Conservation (phyloP, 1,140 invertebrate genomes). For the Temnothorax longispinosus region DNA sequence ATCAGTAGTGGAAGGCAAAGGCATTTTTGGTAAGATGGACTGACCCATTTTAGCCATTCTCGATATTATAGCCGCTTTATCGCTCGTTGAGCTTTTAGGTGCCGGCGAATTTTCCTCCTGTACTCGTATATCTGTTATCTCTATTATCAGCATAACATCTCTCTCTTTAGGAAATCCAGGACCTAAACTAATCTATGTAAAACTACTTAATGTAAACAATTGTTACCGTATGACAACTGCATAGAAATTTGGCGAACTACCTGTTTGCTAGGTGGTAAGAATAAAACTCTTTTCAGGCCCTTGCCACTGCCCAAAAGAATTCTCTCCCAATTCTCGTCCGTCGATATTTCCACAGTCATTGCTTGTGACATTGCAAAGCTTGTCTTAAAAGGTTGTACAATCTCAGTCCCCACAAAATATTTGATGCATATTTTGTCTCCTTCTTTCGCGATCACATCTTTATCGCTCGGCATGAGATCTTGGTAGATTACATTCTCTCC, state of each 20-base stretch:
- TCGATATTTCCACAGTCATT: constrained; percentile 77
- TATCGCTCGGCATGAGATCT: constrained; percentile 72
- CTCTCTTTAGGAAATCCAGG: constrained; percentile 81
- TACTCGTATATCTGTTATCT: constrained; percentile 75
- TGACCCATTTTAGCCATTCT: constrained; percentile 83
- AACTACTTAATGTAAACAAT: constrained; percentile 56
- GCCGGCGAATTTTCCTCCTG: constrained; percentile 31
- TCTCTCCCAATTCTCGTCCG: constrained; percentile 81
- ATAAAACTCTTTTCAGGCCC: constrained; percentile 75
- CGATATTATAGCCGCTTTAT: constrained; percentile 79
- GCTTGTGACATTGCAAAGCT: constrained; percentile 64
- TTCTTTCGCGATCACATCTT: constrained; percentile 72
- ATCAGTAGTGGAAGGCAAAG: constrained; percentile 77
- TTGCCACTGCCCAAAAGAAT: constrained; percentile 72
- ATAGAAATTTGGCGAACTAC: constrained; percentile 47
- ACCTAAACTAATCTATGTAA: constrained; percentile 79
- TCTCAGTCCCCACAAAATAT: constrained; percentile 75
- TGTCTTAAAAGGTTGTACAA: constrained; percentile 78
- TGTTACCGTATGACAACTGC: background rate
- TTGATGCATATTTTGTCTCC: constrained; percentile 74
- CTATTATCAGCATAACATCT: constrained; percentile 79
- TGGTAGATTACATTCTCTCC: constrained; percentile 76
- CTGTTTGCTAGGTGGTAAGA: constrained; percentile 81
- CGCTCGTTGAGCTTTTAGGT: constrained; percentile 63
- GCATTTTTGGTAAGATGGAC: constrained; percentile 80